Conservation (phyloP, 2,113 vertebrate genomes). For the Odocoileus hemionus region DNA sequence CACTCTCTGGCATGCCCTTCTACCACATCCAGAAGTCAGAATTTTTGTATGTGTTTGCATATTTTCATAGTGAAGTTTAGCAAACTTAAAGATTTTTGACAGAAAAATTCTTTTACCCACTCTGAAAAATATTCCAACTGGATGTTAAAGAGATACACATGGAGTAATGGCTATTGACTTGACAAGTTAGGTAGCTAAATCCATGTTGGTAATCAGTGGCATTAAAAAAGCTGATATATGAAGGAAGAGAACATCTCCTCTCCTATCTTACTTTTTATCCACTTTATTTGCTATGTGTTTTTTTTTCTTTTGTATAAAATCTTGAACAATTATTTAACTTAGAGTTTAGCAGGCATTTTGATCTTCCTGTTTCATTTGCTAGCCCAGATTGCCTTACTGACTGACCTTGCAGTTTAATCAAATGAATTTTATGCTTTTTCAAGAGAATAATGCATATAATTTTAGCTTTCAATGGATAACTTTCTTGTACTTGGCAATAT, state of each 20-base stretch:
- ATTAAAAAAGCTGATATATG: neutral
- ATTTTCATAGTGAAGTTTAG: neutral
- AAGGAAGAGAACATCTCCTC: neutral
- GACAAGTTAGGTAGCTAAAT: neutral
- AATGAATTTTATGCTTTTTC: neutral
- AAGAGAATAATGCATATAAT: neutral
- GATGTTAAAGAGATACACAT: neutral
- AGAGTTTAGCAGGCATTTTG: neutral
- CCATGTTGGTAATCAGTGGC: neutral
- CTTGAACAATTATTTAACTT: neutral
- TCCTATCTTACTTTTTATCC: neutral
- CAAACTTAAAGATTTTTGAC: neutral
- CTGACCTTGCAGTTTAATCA: neutral
- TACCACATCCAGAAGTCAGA: neutral
- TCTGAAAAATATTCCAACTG: neutral
- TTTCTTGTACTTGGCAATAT: neutral
- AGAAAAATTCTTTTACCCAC: neutral
- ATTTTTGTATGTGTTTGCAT: neutral
- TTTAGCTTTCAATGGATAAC: neutral
- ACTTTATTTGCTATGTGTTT: neutral
- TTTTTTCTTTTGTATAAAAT: neutral
- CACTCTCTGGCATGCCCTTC: neutral
- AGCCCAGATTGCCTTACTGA: neutral
- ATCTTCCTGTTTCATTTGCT: neutral
- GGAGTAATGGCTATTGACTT: neutral